phyloP scores from a whole-genome alignment of 2,113 vertebrate species.

The Ictidomys tridecemlineatus region DNA sequence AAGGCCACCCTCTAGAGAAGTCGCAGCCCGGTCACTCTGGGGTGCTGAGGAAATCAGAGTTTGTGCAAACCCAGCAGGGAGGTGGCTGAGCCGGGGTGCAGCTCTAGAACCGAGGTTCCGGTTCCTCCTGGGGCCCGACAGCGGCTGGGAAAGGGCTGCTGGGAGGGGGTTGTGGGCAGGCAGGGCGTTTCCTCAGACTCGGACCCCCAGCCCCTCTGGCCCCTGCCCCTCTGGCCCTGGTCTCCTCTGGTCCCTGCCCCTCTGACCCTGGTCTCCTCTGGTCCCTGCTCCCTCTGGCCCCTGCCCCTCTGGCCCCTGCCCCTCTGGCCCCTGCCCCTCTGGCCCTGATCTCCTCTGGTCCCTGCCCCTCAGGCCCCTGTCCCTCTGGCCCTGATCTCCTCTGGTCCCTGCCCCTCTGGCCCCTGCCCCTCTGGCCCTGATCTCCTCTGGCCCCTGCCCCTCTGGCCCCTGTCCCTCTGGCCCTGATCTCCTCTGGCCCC shows the following conservation, averaged over 20 bases:
- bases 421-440: background rate
- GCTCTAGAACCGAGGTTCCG: background rate
- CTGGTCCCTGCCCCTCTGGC: too few species aligned
- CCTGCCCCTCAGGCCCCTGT: too few species aligned
- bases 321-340: background rate
- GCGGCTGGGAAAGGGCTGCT: background rate
- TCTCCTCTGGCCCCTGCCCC: too few species aligned
- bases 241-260: too few species aligned
- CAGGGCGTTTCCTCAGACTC: too few species aligned
- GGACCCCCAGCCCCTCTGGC: too few species aligned
- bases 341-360: background rate
- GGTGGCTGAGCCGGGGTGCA: background rate
- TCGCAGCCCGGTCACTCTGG: too few species aligned
- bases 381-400: too few species aligned
- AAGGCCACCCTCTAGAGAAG: background rate
- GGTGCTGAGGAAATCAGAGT: conserved; percentile 56
- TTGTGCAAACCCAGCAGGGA: background rate
- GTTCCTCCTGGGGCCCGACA: too few species aligned
- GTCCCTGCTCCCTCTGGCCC: too few species aligned
- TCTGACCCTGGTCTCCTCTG: too few species aligned
- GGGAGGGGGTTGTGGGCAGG: accelerated
- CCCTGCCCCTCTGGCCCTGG: background rate
- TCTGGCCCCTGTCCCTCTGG: background rate
- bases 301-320: too few species aligned
- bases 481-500: background rate